Percentiles rank a stretch among this genome's conserved stretches.
Evolutionary conservation across 2,113 vertebrate genomes (phyloP).

Genomic region (Nycticryphes semicollaris): DNA sequence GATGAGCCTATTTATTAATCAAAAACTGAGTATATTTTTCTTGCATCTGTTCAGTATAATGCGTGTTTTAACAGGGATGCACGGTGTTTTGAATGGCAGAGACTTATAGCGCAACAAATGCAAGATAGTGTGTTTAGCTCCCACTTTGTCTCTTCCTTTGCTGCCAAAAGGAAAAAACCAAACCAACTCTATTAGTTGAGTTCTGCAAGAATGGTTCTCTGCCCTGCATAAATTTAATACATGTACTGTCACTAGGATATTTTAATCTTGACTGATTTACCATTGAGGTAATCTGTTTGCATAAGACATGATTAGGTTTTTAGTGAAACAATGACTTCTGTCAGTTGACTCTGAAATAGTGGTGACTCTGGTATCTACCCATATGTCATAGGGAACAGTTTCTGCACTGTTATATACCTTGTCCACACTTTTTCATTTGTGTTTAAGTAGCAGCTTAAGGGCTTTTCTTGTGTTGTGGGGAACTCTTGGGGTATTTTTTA

Average conservation of each 20-base stretch:
- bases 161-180: background rate
- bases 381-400: background rate
- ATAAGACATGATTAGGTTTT: background rate
- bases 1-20: background rate
- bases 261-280: background rate
- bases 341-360: constrained; percentile 9
- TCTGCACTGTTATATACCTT: background rate
- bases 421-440: background rate
- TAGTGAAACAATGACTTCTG: constrained; percentile 18
- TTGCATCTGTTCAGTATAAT: background rate
- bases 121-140: background rate
- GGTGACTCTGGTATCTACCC: background rate
- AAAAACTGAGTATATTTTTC: background rate
- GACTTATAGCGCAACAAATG: background rate
- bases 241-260: background rate
- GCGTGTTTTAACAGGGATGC: background rate
- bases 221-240: background rate
- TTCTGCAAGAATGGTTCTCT: background rate
- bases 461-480: background rate
- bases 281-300: background rate
- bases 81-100: background rate
- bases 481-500: background rate
- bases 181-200: background rate
- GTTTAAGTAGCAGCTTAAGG: background rate
- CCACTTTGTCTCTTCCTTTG: background rate